These are phyloP conservation scores for Orius laevigatus DNA, from an alignment of 1,140 invertebrate genomes.

Conservation along the genomic window DNA sequence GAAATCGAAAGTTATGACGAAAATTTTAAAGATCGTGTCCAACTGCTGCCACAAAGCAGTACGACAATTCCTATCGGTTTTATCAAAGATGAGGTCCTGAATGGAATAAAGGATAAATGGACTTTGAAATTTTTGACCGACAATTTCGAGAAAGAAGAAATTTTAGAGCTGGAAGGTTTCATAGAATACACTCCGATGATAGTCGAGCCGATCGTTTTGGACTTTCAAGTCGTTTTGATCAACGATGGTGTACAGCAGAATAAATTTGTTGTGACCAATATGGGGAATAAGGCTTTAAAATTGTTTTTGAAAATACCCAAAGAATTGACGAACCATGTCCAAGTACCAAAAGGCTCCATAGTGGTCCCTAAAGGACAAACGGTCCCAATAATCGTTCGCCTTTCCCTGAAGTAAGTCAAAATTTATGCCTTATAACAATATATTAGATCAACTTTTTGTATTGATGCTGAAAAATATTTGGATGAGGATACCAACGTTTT, in stretches of 20 bases:
- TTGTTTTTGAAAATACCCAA: slow-evolving; percentile 3
- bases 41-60: background rate
- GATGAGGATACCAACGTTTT: slow-evolving; percentile 1
- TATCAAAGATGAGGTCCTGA: background rate
- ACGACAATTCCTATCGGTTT: background rate
- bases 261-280: slow-evolving; percentile 1
- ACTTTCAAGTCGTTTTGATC: slow-evolving; percentile 8
- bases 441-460: slow-evolving; percentile 11
- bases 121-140: background rate
- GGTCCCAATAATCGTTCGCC: slow-evolving; percentile 1
- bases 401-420: slow-evolving; percentile 6
- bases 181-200: background rate
- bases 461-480: slow-evolving; percentile 4
- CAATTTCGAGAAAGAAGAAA: background rate
- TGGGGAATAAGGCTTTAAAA: background rate
- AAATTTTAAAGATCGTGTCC: background rate
- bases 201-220: slow-evolving; percentile 1
- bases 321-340: background rate
- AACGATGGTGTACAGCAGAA: slow-evolving; percentile 8
- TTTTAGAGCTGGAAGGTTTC: background rate
- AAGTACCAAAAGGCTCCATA: background rate
- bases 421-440: background rate
- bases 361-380: background rate
- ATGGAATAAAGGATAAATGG: background rate
- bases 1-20: background rate